Base-by-base conservation (phyloP, 2,113 vertebrate species). In the Dissostichus mawsoni region DNA sequence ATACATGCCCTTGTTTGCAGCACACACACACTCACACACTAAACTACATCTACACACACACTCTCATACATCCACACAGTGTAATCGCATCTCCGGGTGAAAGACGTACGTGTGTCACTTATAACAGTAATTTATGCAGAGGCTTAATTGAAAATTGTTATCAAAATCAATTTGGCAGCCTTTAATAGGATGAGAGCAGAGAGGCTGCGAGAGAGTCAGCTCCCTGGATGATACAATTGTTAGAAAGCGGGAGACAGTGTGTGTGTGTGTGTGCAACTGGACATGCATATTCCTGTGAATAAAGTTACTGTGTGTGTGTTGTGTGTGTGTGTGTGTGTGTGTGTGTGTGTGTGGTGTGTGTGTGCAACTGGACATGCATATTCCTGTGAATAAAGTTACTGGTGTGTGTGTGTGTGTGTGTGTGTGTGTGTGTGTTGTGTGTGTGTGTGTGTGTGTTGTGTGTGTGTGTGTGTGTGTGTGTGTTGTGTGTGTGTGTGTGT, bases 141-240 rank as follows among this genome's bases (percentile, higher is more conserved):
- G 74, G 45, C 63, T 87, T 94, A 93, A 95, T 94, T 95, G 89
- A 93, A 94, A 93, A 90, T 86, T 94, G 83, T 93, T 92, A 94
- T 94, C 90, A 89, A 91, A 91, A 94, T 93, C 84, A 92, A 92
- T 94, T 94, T 94, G 88, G 88, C 84, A 91, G 80, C 66, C 74
- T 92, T 92, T 94, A 94, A 93, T 93, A 88, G 87, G 87, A 93
- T 87, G 88, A 91, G 74, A 82, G 85, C 75, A 76, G 85, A 92
- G 77, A 64, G 67, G 85, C 72, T 72, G 87, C 65, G 53, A 76
- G 77, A 82, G 87, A 85, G 83, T 83, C 57, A 70, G 72, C 78
- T 88, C 80, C 83, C 80, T 81, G 36, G 88, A 84, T 86, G 80
- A 88, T 80, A 74, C 82, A 80, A 84, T 90, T 71, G 69, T 82